Evolutionary conservation across 2,797 vertebrate genomes (phyloP).

Genomic region (Falco biarmicus): DNA sequence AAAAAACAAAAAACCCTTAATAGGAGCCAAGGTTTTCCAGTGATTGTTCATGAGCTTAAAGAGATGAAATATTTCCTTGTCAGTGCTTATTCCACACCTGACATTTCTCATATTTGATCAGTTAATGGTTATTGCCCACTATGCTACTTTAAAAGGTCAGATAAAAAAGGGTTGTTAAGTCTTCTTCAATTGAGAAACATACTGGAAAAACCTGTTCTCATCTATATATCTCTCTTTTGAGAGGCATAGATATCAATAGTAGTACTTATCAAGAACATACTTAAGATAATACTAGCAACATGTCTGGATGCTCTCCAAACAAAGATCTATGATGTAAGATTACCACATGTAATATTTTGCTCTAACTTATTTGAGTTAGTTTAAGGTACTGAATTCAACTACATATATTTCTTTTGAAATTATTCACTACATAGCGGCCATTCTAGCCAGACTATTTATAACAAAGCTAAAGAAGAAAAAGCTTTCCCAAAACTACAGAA

Average conservation of each 20-base stretch:
- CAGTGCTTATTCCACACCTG: slow-evolving; percentile 72
- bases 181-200: slow-evolving; percentile 51
- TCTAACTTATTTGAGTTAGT: background rate
- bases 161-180: slow-evolving; percentile 70
- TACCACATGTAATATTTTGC: background rate
- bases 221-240: slow-evolving; percentile 18
- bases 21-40: slow-evolving; percentile 48
- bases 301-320: slow-evolving; percentile 40
- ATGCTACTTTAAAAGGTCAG: slow-evolving; percentile 76
- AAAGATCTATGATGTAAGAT: slow-evolving; percentile 6
- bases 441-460: background rate
- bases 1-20: background rate
- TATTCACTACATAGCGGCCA: background rate
- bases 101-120: slow-evolving; percentile 78
- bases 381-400: background rate
- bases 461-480: background rate
- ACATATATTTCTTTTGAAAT: background rate
- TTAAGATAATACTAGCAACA: slow-evolving; percentile 39
- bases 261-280: slow-evolving; percentile 37
- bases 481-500: background rate
- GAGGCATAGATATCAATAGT: slow-evolving; percentile 50
- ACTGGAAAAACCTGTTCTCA: slow-evolving; percentile 43
- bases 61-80: slow-evolving; percentile 75
- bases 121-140: slow-evolving; percentile 77
- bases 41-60: slow-evolving; percentile 66